phyloP scores from a whole-genome alignment of 2,113 vertebrate species.

The Phoenicopterus ruber region DNA sequence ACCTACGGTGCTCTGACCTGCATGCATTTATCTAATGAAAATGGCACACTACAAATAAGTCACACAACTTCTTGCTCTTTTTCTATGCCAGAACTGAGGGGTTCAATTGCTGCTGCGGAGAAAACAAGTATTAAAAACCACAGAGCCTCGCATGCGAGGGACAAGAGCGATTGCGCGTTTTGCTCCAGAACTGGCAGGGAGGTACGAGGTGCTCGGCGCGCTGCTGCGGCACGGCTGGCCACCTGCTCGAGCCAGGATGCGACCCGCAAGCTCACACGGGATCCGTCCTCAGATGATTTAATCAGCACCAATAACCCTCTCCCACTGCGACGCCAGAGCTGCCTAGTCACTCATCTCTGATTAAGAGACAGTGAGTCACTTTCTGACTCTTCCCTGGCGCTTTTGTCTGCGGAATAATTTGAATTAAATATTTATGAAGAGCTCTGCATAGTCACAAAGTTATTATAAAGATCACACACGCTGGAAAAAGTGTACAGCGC shows the following conservation, averaged over 20 bases:
- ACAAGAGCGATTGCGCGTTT: not conserved
- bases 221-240: rapidly evolving
- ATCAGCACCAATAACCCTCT: not conserved
- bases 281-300: not conserved
- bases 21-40: not conserved
- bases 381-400: not conserved
- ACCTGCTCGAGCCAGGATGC: not conserved
- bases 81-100: not conserved
- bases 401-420: not conserved
- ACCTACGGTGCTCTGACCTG: too few species aligned
- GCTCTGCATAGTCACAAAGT: not conserved
- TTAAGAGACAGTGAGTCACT: conserved; percentile 38
- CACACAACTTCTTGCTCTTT: rapidly evolving
- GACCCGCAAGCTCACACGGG: not conserved
- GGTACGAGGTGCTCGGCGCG: not conserved
- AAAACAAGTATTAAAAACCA: not conserved
- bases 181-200: not conserved
- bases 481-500: rapidly evolving
- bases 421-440: conserved; percentile 45
- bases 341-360: not conserved
- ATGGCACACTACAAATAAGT: not conserved
- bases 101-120: rapidly evolving
- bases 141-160: not conserved
- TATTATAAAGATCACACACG: not conserved
- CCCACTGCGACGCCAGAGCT: not conserved